Evolutionary conservation across 2,888 invertebrate species (phyloP).

Genomic region (Cataglyphis albicans): DNA sequence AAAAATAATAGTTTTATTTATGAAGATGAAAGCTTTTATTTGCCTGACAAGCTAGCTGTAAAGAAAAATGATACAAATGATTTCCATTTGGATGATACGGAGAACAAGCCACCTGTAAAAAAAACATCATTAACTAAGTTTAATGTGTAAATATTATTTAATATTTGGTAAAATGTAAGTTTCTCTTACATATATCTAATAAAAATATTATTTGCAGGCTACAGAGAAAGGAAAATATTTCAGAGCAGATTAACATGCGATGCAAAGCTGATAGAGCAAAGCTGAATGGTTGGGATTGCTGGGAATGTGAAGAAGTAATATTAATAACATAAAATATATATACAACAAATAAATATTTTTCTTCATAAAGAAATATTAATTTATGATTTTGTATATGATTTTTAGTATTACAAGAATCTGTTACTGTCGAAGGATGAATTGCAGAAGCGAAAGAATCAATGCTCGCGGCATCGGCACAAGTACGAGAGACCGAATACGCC

Average conservation of each 20-base stretch:
- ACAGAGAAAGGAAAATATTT: conserved; percentile 35
- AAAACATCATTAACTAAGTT: conserved; percentile 39
- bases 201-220: conserved; percentile 47
- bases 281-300: conserved; percentile 85
- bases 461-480: conserved; percentile 86
- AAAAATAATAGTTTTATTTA: neutral
- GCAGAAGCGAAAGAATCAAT: conserved; percentile 84
- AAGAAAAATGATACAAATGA: neutral
- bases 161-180: neutral
- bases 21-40: conserved; percentile 60
- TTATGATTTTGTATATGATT: neutral
- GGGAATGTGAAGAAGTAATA: conserved; percentile 84
- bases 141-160: conserved; percentile 56
- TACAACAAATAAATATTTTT: neutral
- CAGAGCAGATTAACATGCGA: conserved; percentile 65
- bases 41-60: conserved; percentile 35
- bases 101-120: conserved; percentile 31
- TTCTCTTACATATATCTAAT: neutral
- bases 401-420: conserved; percentile 82
- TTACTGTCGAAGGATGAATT: conserved; percentile 84
- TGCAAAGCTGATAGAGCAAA: conserved; percentile 83
- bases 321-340: conserved; percentile 6
- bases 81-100: neutral
- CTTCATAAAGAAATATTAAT: neutral
- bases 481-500: conserved; percentile 83